Evolutionary conservation across 2,888 invertebrate genomes (phyloP).

Genomic region (Cinara cedri): DNA sequence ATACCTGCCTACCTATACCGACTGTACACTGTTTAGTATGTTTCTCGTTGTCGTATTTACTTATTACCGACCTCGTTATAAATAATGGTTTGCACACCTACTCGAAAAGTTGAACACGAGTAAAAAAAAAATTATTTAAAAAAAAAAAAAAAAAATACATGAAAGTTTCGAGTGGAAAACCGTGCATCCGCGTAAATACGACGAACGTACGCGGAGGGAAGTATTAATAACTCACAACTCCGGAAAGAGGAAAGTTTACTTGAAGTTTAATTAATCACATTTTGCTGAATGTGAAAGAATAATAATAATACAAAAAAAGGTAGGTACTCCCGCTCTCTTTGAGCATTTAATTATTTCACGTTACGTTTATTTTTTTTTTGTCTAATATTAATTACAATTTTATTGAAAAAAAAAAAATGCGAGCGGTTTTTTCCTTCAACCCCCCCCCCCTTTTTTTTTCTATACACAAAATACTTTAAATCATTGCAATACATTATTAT

Average conservation of each 20-base stretch:
- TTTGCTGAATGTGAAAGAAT: constrained; percentile 41
- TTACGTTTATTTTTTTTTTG: constrained; percentile 26
- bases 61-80: constrained; percentile 38
- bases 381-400: constrained; percentile 55
- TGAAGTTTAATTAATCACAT: constrained; percentile 55
- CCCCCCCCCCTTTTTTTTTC: no score
- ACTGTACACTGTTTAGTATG: neutral
- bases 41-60: constrained; percentile 27
- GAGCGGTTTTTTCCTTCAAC: neutral
- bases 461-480: constrained; percentile 18
- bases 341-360: constrained; percentile 47
- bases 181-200: constrained; percentile 46
- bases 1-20: neutral
- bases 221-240: constrained; percentile 55
- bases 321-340: constrained; percentile 22
- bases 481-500: constrained; percentile 41
- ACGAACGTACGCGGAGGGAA: constrained; percentile 30
- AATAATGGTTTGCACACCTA: constrained; percentile 46
- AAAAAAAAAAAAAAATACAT: constrained; percentile 32
- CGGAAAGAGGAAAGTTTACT: constrained; percentile 42
- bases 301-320: constrained; percentile 34
- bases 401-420: constrained; percentile 36
- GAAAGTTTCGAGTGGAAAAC: constrained; percentile 54
- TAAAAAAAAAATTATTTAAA: no score
- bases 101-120: constrained; percentile 43